Conservation (phyloP, 1,140 invertebrate genomes). For the Dinoponera quadriceps region DNA sequence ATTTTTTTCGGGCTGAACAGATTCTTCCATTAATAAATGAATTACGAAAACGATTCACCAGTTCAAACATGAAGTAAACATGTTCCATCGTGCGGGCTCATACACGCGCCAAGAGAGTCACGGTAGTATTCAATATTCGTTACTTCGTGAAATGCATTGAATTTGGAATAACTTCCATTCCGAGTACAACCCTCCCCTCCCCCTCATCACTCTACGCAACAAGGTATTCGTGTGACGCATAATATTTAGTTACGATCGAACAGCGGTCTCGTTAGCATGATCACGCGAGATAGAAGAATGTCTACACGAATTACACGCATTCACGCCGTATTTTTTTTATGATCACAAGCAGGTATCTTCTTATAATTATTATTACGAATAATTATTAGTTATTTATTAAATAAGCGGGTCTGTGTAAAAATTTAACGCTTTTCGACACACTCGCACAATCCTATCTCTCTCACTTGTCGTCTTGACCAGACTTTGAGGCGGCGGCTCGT, state of each 20-base stretch:
- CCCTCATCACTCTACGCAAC: background rate
- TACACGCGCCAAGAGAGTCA: background rate
- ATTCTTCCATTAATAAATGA: slow-evolving; percentile 12
- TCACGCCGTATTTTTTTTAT: slow-evolving; percentile 68
- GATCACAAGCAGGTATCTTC: slow-evolving; percentile 75
- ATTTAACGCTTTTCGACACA: slow-evolving; percentile 73
- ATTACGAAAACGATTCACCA: too few relatives aligned
- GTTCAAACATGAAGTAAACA: slow-evolving; percentile 15
- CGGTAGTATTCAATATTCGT: background rate
- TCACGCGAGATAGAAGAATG: slow-evolving; percentile 56
- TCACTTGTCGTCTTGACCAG: slow-evolving; percentile 66
- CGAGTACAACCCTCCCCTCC: too few relatives aligned
- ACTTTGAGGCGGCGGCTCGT: slow-evolving; percentile 71
- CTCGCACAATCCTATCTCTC: slow-evolving; percentile 68
- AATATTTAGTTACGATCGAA: slow-evolving; percentile 48
- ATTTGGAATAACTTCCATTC: slow-evolving; percentile 38
- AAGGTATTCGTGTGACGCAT: slow-evolving; percentile 11
- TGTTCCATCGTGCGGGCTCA: background rate
- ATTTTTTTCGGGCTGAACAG: background rate
- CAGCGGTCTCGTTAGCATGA: slow-evolving; percentile 63
- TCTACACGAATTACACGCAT: slow-evolving; percentile 71
- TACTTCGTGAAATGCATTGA: slow-evolving; percentile 26
- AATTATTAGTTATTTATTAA: slow-evolving; percentile 77
- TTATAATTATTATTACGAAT: slow-evolving; percentile 75
- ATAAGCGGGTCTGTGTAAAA: slow-evolving; percentile 80